Evolutionary conservation across 2,888 invertebrate species (phyloP).

Genomic region (Xestia c-nigrum): DNA sequence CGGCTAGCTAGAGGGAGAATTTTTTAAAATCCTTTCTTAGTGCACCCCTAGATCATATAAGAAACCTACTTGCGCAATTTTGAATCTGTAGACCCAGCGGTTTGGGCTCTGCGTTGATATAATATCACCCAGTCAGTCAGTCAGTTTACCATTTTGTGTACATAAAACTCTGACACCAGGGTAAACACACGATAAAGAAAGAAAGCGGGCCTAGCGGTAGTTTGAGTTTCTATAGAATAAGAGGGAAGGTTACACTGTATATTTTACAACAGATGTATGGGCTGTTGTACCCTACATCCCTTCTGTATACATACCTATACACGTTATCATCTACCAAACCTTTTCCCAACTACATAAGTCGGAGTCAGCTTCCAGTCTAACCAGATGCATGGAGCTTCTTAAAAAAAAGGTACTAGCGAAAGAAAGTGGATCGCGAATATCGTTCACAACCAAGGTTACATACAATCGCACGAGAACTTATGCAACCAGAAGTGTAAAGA

Average conservation of each 20-base stretch:
- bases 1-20: too few relatives aligned
- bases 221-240: background rate
- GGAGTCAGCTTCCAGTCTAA: background rate
- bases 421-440: background rate
- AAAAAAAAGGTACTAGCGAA: background rate
- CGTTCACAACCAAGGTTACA: background rate
- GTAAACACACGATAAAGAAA: too few relatives aligned
- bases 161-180: too few relatives aligned
- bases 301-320: too few relatives aligned
- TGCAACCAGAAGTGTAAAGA: background rate
- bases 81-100: too few relatives aligned
- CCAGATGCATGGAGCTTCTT: background rate
- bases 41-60: too few relatives aligned
- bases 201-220: background rate
- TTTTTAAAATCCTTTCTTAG: too few relatives aligned
- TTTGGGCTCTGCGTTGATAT: too few relatives aligned
- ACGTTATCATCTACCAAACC: background rate
- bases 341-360: too few relatives aligned
- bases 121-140: too few relatives aligned
- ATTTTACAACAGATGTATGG: background rate
- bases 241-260: background rate
- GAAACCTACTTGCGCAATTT: too few relatives aligned
- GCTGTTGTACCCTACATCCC: background rate
- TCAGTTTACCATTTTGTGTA: too few relatives aligned
- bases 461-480: background rate